These are phyloP conservation scores for Drosophila imparisetae DNA, from an alignment of 2,888 invertebrate species.

Conservation along the genomic window DNA sequence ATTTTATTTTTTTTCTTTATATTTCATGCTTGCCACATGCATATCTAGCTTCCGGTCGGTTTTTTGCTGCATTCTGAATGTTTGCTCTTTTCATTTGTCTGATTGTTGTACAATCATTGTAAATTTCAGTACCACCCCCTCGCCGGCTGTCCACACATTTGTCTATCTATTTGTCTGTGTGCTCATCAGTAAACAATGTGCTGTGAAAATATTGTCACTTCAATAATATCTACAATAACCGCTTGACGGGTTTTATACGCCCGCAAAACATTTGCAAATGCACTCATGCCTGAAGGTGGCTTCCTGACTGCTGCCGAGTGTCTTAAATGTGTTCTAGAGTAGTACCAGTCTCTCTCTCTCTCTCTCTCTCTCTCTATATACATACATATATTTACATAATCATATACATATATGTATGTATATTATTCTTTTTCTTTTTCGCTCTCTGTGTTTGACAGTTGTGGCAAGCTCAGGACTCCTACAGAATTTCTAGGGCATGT, in stretches of 20 bases:
- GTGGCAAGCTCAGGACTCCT: background rate
- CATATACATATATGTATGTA: background rate
- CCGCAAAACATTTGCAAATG: constrained; percentile 42
- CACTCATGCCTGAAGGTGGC: constrained; percentile 25
- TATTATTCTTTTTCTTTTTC: background rate
- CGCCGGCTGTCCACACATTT: background rate
- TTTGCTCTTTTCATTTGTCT: constrained; percentile 4
- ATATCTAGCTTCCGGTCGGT: background rate
- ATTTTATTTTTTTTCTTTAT: background rate
- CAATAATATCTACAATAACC: constrained; percentile 57
- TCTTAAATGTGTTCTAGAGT: background rate
- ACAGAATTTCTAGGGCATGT: background rate
- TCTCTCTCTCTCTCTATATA: background rate
- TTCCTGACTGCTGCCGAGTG: background rate
- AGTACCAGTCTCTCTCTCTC: background rate
- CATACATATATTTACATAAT: no score
- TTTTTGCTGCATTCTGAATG: background rate
- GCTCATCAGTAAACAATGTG: constrained; percentile 51
- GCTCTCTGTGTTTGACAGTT: background rate
- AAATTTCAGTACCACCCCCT: background rate
- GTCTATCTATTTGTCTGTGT: constrained; percentile 5
- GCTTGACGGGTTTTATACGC: constrained; percentile 38
- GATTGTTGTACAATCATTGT: background rate
- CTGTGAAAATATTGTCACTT: constrained; percentile 42
- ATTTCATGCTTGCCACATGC: background rate